Conservation (phyloP, 2,113 vertebrate genomes). For the Bufo gargarizans region DNA sequence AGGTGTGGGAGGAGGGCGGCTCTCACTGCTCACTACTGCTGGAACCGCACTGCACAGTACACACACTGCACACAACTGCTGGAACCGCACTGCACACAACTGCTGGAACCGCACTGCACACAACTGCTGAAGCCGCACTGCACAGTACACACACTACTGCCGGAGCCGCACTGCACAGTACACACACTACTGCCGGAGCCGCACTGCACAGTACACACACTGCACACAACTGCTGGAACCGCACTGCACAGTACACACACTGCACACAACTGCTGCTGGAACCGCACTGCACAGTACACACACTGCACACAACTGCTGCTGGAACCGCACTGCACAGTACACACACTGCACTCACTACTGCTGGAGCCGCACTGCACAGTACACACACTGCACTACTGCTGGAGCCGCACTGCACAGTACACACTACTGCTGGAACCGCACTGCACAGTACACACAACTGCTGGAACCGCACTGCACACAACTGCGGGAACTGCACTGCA, state of each 20-base stretch:
- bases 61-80: background rate
- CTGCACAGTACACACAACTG: background rate
- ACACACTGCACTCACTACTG: background rate
- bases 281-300: background rate
- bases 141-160: background rate
- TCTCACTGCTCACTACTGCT: background rate
- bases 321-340: background rate
- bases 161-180: background rate
- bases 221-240: too few species aligned
- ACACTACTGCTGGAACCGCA: background rate
- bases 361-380: background rate
- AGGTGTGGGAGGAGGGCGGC: slow-evolving; percentile 65
- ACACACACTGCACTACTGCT: background rate
- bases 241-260: background rate
- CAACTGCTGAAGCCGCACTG: background rate
- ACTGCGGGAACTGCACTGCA: background rate
- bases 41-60: background rate
- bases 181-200: background rate
- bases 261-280: background rate
- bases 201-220: too few species aligned
- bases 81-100: background rate
- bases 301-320: background rate
- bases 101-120: background rate
- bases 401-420: background rate
- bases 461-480: background rate